Evolutionary conservation across 2,888 invertebrate species (phyloP).

Genomic region (Agrypnus murinus): DNA sequence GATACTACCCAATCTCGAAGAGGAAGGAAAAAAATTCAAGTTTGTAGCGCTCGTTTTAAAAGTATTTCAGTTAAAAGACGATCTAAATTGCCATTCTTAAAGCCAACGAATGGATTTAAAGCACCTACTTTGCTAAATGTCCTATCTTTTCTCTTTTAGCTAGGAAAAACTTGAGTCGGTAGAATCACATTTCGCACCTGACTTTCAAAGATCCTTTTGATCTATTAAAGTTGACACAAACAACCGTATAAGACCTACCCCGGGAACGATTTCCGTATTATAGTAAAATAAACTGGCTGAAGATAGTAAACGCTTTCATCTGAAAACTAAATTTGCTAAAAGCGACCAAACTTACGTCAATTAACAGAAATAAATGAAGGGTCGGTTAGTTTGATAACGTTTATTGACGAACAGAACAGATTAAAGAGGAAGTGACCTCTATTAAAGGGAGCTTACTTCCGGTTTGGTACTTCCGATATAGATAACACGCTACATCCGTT

Average conservation of each 20-base stretch:
- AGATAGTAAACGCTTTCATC: conserved; percentile 22
- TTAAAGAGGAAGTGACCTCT: conserved; percentile 55
- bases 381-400: conserved; percentile 46
- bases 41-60: too few species aligned
- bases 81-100: too few species aligned
- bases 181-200: conserved; percentile 4
- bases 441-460: conserved; percentile 52
- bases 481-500: conserved; percentile 48
- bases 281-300: conserved; percentile 20
- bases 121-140: too few species aligned
- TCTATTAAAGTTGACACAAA: conserved; percentile 10
- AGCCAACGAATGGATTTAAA: too few species aligned
- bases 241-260: too few species aligned
- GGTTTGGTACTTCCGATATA: conserved; percentile 48
- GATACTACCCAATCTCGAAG: too few species aligned
- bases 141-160: conserved; percentile 4
- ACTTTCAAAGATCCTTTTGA: conserved; percentile 24
- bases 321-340: conserved; percentile 37
- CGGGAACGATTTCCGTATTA: neutral
- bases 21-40: too few species aligned
- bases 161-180: neutral
- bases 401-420: conserved; percentile 53
- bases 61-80: too few species aligned
- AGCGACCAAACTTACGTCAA: conserved; percentile 42
- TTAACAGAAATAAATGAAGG: conserved; percentile 49